phyloP scores from a whole-genome alignment of 2,113 vertebrate species.

The Myocastor coypus region DNA sequence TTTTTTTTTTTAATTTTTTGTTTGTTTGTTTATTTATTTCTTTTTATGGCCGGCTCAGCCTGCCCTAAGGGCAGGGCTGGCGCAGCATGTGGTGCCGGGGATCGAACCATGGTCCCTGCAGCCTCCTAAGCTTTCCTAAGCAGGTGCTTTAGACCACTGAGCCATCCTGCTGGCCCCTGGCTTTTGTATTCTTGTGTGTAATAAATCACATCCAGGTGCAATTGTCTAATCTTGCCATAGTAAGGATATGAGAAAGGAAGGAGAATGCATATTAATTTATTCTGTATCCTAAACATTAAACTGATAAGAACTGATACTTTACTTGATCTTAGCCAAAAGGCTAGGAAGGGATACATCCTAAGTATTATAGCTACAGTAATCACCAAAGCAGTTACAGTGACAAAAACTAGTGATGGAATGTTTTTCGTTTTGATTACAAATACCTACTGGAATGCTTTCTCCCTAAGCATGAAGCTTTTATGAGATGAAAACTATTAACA shows the following conservation, averaged over 20 bases:
- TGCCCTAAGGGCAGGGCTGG: too few species aligned
- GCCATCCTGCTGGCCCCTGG: too few species aligned
- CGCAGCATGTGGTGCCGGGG: too few species aligned
- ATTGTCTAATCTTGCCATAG: background rate
- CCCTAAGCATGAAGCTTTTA: background rate
- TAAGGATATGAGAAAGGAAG: background rate
- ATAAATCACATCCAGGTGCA: background rate
- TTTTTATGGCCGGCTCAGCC: too few species aligned
- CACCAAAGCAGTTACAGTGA: background rate
- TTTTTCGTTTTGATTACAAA: background rate
- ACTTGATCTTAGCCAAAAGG: too few species aligned
- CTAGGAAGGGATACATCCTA: background rate
- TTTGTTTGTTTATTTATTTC: too few species aligned
- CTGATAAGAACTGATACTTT: too few species aligned
- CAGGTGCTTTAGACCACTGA: too few species aligned
- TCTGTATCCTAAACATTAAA: slow-evolving; percentile 3
- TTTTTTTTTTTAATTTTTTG: too few species aligned
- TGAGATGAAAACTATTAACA: background rate
- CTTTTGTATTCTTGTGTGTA: background rate
- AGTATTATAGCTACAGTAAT: background rate
- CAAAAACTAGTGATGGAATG: background rate
- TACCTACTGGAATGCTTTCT: background rate
- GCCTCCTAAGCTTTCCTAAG: too few species aligned
- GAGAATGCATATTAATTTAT: background rate
- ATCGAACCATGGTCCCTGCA: too few species aligned